Evolutionary conservation across 2,797 vertebrate genomes (phyloP), one percentile per base, ranked within the genome.

Genomic region (Gephyroberyx darwinii): DNA sequence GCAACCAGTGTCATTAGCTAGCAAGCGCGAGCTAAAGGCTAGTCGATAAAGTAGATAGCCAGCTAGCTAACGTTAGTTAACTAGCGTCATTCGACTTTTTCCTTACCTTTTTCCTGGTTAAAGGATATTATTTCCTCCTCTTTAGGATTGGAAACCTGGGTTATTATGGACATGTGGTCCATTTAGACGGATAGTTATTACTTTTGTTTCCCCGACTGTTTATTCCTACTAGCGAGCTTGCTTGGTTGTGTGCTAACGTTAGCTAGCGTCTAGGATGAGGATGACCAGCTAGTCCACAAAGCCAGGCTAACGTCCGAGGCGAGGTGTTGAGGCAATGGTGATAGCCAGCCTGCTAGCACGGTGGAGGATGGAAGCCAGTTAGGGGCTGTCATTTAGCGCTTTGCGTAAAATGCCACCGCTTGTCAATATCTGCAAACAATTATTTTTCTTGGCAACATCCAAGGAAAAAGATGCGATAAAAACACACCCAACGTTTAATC

Each of bases 91-190:
- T 41, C 3, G 47, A 52, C 39, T 73, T 62, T 48, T 68, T 66
- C 10, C 92, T 93, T 88, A 95, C 94, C 93, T 90, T 95, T 95
- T 50, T 95, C 94, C 74, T 94, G 93, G 81, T 92, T 94, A 75
- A 93, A 91, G 39, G 93, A 92, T 71, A 93, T 94, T 86, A 96
- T 94, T 93, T 97, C 96, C 93, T 99, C 97, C 95, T 99, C 97
- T 94, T 97, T 98, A 67, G 97, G 96, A 92, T 98, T 97, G 91
- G 96, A 95, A 93, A 98, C 96, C 93, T 98, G 97, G 90, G 97
- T 98, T 94, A 98, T 98, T 91, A 98, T 96, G 94, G 97, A 97
- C 94, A 96, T 97, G 95, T 96, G 95, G 96, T 98, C 97, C 97
- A 98, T 98, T 95, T 94, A 93, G 93, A 87, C 90, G 85, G 87